These are phyloP conservation scores for Laupala kohalensis DNA, from an alignment of 1,140 invertebrate genomes.

Conservation along the genomic window DNA sequence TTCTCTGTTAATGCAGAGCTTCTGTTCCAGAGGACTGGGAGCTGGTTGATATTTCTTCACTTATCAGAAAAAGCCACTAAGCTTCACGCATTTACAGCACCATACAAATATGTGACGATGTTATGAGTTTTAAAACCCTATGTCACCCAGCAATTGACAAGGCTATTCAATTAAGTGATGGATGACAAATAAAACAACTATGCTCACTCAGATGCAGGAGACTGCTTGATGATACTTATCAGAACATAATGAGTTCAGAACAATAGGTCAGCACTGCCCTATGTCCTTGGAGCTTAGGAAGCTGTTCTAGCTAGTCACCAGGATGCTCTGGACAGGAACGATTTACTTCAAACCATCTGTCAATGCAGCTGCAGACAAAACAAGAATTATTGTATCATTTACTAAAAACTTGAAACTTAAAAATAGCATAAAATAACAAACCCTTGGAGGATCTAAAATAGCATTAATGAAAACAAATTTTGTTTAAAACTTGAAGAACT, in stretches of 20 bases:
- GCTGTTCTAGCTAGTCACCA: conserved; percentile 45
- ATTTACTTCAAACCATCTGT: conserved; percentile 96
- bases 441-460: no score
- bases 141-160: neutral
- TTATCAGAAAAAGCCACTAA: neutral
- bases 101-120: neutral
- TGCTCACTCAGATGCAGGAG: neutral
- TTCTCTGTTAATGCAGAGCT: neutral
- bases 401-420: neutral
- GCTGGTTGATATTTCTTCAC: neutral
- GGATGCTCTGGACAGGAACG: conserved; percentile 93
- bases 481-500: no score
- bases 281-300: neutral
- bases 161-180: neutral
- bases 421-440: no score
- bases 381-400: conserved; percentile 18
- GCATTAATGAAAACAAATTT: no score
- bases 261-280: neutral
- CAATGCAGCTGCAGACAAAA: conserved; percentile 68
- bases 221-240: neutral
- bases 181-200: neutral
- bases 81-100: neutral
- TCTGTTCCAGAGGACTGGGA: neutral
- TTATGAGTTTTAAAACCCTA: neutral
- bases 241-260: neutral